Conservation (phyloP, 2,113 vertebrate genomes). For the Grantiella picta region DNA sequence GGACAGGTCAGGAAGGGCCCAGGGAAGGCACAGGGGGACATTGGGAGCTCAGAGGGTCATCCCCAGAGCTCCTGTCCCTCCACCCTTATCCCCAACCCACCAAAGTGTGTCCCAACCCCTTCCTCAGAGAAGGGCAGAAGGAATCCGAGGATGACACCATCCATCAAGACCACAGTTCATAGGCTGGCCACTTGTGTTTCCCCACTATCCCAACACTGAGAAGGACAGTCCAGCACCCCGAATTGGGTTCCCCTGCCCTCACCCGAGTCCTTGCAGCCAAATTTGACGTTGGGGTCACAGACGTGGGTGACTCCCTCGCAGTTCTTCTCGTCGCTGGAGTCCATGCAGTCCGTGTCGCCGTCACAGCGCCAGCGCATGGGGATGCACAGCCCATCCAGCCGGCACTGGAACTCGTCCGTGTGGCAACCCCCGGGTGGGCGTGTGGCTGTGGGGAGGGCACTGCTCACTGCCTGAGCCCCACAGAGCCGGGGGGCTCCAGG, state of each 20-base stretch:
- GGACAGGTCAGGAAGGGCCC: background rate
- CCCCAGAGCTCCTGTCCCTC: background rate
- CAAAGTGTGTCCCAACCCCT: rapidly evolving
- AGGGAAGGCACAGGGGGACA: too few relatives aligned
- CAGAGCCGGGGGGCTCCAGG: rapidly evolving
- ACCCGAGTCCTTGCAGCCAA: slow-evolving; percentile 95
- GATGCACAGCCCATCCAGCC: slow-evolving; percentile 91
- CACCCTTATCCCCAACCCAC: rapidly evolving
- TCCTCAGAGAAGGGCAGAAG: background rate
- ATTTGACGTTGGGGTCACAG: slow-evolving; percentile 91
- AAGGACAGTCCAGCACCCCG: background rate
- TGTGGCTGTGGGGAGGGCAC: slow-evolving; percentile 74
- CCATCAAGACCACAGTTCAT: rapidly evolving
- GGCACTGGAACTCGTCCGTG: slow-evolving; percentile 92
- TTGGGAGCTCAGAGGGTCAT: background rate
- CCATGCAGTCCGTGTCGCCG: slow-evolving; percentile 94
- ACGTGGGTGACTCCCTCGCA: slow-evolving; percentile 92
- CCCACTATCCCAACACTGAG: rapidly evolving
- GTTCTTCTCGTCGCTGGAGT: slow-evolving; percentile 92
- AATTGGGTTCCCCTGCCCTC: background rate
- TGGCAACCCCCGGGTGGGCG: slow-evolving; percentile 94
- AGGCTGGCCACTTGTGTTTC: rapidly evolving
- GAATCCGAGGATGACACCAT: background rate
- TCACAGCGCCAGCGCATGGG: slow-evolving; percentile 95
- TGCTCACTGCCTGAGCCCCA: background rate